phyloP scores from a whole-genome alignment of 2,888 invertebrate genomes.

The Drosophila flavopinicola region DNA sequence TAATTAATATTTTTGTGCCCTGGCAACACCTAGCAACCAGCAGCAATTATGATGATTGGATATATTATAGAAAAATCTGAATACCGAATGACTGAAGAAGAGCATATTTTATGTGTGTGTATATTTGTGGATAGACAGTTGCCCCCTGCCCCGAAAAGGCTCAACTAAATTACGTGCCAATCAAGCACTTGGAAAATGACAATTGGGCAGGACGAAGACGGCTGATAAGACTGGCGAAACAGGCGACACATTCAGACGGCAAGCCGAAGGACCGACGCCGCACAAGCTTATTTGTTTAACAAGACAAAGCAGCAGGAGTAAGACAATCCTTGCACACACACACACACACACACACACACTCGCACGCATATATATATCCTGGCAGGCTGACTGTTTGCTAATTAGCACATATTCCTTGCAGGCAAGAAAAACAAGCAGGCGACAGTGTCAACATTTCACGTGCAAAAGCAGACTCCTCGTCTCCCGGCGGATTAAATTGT shows the following conservation, averaged over 20 bases:
- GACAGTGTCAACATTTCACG: conserved; percentile 78
- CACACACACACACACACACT: conserved; percentile 20
- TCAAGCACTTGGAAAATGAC: conserved; percentile 75
- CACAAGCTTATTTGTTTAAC: conserved; percentile 71
- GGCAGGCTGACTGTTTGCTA: conserved; percentile 71
- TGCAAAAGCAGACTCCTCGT: conserved; percentile 50
- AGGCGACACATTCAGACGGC: conserved; percentile 47
- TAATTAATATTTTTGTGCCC: conserved; percentile 42
- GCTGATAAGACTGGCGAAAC: conserved; percentile 67
- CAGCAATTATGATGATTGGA: not conserved
- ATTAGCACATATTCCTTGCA: conserved; percentile 77
- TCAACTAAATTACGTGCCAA: conserved; percentile 77
- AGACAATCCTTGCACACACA: conserved; percentile 57
- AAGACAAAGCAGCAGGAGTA: conserved; percentile 43
- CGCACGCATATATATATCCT: not conserved
- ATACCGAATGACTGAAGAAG: too few species aligned
- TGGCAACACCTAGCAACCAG: conserved; percentile 4
- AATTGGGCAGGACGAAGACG: conserved; percentile 61
- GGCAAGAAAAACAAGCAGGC: conserved; percentile 72
- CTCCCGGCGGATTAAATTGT: conserved; percentile 78
- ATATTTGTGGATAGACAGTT: not conserved
- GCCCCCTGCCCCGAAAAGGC: conserved; percentile 19
- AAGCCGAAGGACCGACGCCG: conserved; percentile 45
- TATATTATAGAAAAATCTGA: too few species aligned
- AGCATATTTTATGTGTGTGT: too few species aligned